A percentile compares a stretch with the other conserved stretches of the same genome.
These are phyloP conservation scores for Phenganax subtilis DNA, from an alignment of 92 coral and sea anemone genomes.

Conservation along the genomic window DNA sequence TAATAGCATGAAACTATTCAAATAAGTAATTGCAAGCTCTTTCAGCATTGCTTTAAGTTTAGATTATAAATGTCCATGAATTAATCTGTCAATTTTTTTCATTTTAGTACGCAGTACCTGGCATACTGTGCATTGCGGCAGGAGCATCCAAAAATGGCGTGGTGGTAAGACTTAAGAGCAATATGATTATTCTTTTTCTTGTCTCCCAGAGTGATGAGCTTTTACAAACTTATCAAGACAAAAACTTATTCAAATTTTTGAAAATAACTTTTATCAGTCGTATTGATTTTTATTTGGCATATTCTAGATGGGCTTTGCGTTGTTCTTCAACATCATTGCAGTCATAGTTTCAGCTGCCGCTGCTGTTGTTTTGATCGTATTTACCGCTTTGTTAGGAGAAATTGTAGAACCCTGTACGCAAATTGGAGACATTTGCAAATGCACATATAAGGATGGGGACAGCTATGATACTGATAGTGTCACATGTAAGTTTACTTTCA, in stretches of 20 bases:
- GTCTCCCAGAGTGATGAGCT: neutral
- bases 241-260: too few species aligned
- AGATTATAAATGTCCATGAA: too few species aligned
- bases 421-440: neutral
- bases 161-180: neutral
- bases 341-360: neutral
- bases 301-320: constrained; percentile 27
- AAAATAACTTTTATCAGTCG: too few species aligned
- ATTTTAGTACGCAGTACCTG: constrained; percentile 25
- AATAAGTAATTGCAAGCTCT: too few species aligned
- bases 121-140: constrained; percentile 9
- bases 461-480: neutral
- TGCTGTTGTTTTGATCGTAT: neutral
- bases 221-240: neutral
- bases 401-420: neutral
- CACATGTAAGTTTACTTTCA: neutral
- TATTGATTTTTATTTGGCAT: neutral
- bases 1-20: too few species aligned
- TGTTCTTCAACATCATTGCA: constrained; percentile 18
- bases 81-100: neutral
- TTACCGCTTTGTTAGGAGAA: neutral
- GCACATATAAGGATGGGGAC: neutral
- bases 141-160: constrained; percentile 31
- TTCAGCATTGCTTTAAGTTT: too few species aligned
- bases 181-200: neutral